Base-by-base conservation (phyloP, 2,888 invertebrate species). In the Rhodophaea formosa region DNA sequence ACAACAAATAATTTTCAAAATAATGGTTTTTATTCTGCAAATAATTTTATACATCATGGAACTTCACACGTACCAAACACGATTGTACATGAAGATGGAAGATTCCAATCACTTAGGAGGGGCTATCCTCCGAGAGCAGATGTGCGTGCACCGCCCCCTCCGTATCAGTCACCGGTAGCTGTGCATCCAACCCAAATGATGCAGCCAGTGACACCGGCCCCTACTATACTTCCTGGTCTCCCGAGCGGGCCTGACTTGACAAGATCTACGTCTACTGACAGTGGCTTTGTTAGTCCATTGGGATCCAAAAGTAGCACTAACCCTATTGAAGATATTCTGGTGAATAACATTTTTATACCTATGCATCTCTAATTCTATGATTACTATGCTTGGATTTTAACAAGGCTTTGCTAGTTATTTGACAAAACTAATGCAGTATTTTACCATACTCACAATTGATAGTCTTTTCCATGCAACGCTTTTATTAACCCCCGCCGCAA, bases 251-350 rank as follows among this genome's bases (percentile, higher is more conserved):
- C 54, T 45, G 16, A 32, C 45, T 17, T 32, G 6, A 55, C 32
- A 15, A 30, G 54, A 30, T 55, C 35, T 16, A 32, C 32, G 1
- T 55, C 54, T 17, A 55, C 54, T 3, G 54, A 55, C 32, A 55
- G 54, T 55, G 54, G 54, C 10, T 55, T 55, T 14, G 45, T 45
- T n/a, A 55, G 54, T 30, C 54, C 54, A 17, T n/a, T 45, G 16
- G 7, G 30, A 15, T 43, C 43, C 8, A 45, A 45, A 45, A 32
- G 30, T 45, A 7, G n/a, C 35, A 35, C 17, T 17, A 46, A 46
- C 16, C 12, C n/a, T 17, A 8, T 45, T 8, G 54, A 55, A 30
- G 54, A 45, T 30, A 45, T 55, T 8, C 12, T 45, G 54, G 54
- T 55, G 14, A 45, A 35, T 51, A 46, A 29, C 35, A 8, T 14